Base-by-base conservation (phyloP, 1,140 invertebrate species). In the Bombus superbus region DNA sequence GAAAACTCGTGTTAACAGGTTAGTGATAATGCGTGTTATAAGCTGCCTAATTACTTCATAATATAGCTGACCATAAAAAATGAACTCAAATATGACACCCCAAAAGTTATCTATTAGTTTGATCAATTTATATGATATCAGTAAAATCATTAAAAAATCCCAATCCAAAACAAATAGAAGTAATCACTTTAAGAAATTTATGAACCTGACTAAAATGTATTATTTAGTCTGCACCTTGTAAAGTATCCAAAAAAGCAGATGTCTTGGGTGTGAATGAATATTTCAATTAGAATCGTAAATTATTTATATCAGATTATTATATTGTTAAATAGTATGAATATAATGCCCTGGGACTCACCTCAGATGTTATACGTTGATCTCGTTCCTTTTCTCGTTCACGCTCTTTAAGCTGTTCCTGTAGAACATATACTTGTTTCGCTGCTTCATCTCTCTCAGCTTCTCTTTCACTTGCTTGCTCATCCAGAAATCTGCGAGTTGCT, bases 361-460 rank as follows among this genome's bases (percentile, higher is more conserved):
- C 95, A 13, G 94, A 94, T 68, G 81, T 92, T 44, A 93, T 94
- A 40, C 93, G 92, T 69, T 93, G 87, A 85, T 96, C 95, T 77
- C 95, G 91, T 79, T 95, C 95, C 78, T 95, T 95, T 38, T 97
- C 96, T 64, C 96, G 96, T 81, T 97, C 96, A 75, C 97, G 96
- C 78, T 97, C 96, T 78, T 95, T 94, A 66, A 97, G 92, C 66
- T 97, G 96, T 40, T 96, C 96, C 87, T 96, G 96, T 18, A 98
- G 93, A 13, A 94, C 92, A 57, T 95, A 93, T 28, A 97, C 96
- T 89, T 97, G 95, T 86, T 95, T 96, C 74, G 96, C 96, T 85
- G 97, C 97, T 89, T 98, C 97, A 93, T 98, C 97, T 40, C 97
- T 96, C 94, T 98, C 97, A 78, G 95, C 95, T 94, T 98, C 97